Evolutionary conservation across 2,888 invertebrate species (phyloP), one percentile per base, ranked within the genome.

Genomic region (Cryptus viduatorius): DNA sequence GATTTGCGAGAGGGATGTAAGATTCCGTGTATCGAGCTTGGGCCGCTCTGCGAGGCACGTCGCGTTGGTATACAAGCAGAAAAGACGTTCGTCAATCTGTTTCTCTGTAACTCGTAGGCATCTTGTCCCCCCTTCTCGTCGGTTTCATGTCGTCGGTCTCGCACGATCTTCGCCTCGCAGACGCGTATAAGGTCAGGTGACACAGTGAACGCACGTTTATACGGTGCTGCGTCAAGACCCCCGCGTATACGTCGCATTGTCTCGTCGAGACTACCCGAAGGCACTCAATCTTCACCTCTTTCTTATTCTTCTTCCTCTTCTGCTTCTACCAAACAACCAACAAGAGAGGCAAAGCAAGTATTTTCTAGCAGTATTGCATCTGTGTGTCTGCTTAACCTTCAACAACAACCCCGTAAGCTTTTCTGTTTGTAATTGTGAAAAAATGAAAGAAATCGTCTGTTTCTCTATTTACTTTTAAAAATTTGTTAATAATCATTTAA

Each of bases 121-220:
- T 61, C 75, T 42, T 61, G 67, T 68, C 68, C 61, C 68, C 24
- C 16, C 3, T 61, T 29, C 56, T 72, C 24, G 24, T 24, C 24
- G 19, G 72, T 37, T 72, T 59, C 59, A 59, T 73, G 79, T 79
- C 79, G 79, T 71, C 71, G 50, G 29, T 59, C 56, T 65, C 75
- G 76, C 81, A 53, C 76, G 69, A 69, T 71, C 81, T 71, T 76
- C 65, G 65, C 65, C 65, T 61, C 56, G 31, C 44, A 53, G 81
- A 56, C 50, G 71, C 81, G 71, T 71, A 71, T 81, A 81, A 81
- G 81, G 81, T 81, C 81, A 81, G 76, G 69, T 81, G 80, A 80
- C 83, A 84, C 76, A 76, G 76, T 71, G 53, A 64, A 72, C 81
- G 83, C 81, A 81, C 37, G 37, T 81, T 84, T 84, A 82, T 78